Percentiles rank a stretch among this genome's conserved stretches.
Evolutionary conservation across 2,113 vertebrate species (phyloP).

Genomic region (Nansenia antarctica): DNA sequence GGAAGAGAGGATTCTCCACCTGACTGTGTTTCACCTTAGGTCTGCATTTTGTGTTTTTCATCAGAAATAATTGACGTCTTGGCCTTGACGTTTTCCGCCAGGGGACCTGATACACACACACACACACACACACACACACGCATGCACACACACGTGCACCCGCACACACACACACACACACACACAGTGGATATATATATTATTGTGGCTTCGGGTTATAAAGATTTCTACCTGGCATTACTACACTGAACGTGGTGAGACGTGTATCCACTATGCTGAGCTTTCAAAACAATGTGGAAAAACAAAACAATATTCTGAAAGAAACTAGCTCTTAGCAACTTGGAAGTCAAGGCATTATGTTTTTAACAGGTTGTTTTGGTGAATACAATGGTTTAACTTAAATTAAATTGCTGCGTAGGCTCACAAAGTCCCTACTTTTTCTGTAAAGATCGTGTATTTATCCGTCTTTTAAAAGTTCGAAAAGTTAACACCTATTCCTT

Average conservation of each 20-base stretch:
- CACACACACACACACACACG: constrained; percentile 7
- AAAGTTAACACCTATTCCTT: too few species aligned
- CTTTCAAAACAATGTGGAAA: constrained; percentile 28
- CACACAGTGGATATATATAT: constrained; percentile 22
- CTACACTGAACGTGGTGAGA: constrained; percentile 18
- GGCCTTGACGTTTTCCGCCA: constrained; percentile 39
- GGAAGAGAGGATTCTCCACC: constrained; percentile 30
- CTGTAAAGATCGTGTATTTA: too few species aligned
- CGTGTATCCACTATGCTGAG: constrained; percentile 44
- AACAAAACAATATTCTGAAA: constrained; percentile 31
- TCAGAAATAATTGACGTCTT: constrained; percentile 53
- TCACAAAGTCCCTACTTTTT: too few species aligned
- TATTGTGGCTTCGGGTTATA: constrained; percentile 33
- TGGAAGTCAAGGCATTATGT: constrained; percentile 11
- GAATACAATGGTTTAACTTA: constrained; percentile 10
- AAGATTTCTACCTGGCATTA: constrained; percentile 23
- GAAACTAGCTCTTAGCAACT: neutral
- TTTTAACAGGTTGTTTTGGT: constrained; percentile 7
- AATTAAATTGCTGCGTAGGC: too few species aligned
- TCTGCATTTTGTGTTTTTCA: constrained; percentile 52
- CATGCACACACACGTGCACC: constrained; percentile 8
- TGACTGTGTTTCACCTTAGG: constrained; percentile 51
- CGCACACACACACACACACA: constrained; percentile 1
- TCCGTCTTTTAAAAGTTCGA: too few species aligned
- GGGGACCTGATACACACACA: constrained; percentile 18